These are phyloP conservation scores for Osmerus eperlanus DNA, from an alignment of 2,113 vertebrate species.

Conservation along the genomic window DNA sequence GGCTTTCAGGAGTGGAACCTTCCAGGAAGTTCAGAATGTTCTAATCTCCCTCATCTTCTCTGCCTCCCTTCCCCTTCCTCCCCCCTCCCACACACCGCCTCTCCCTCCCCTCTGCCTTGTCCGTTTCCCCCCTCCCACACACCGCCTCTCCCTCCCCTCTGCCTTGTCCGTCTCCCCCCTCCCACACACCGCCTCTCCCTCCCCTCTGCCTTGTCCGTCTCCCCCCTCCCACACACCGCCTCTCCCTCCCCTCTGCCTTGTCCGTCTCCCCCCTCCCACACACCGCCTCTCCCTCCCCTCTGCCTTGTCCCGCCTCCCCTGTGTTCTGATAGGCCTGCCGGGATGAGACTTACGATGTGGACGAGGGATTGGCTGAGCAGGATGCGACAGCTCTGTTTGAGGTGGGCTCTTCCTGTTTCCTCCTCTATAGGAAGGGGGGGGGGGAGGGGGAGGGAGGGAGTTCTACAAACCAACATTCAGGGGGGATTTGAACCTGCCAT, in stretches of 20 bases:
- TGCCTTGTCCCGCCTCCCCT: not conserved
- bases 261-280: not conserved
- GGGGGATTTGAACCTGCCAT: too few relatives aligned
- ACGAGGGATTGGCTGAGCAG: conserved; percentile 69
- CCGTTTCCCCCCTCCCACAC: not conserved
- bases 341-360: conserved; percentile 74
- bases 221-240: not conserved
- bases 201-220: too few relatives aligned
- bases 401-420: conserved; percentile 38
- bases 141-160: not conserved
- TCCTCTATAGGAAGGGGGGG: too few relatives aligned
- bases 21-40: too few relatives aligned
- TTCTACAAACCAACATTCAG: too few relatives aligned
- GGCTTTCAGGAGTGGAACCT: too few relatives aligned
- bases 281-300: not conserved
- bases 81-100: not conserved
- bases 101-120: not conserved
- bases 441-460: too few relatives aligned
- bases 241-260: too few relatives aligned
- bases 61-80: not conserved
- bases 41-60: not conserved
- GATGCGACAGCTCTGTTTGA: conserved; percentile 72
- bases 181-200: not conserved
- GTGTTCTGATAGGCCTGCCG: conserved; percentile 58
- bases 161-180: too few relatives aligned